Evolutionary conservation across 2,797 vertebrate genomes (phyloP).

Genomic region (Sardinella longiceps): DNA sequence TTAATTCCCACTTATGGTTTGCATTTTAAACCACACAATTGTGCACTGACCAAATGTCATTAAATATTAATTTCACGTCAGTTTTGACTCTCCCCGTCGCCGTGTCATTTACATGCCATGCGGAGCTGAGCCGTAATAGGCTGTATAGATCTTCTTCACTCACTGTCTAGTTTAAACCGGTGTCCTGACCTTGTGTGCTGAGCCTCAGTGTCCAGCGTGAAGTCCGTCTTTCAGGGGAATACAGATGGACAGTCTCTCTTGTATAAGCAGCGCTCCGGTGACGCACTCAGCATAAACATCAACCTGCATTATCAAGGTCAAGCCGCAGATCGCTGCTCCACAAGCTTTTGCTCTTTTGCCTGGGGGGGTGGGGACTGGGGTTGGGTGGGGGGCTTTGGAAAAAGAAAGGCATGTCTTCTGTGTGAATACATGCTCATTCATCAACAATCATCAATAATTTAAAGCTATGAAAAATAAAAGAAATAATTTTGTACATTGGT

Average conservation of each 20-base stretch:
- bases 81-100: not conserved
- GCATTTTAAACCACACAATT: not conserved
- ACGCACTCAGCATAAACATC: slow-evolving; percentile 11
- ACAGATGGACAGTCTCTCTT: not conserved
- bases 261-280: not conserved
- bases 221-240: not conserved
- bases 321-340: not conserved
- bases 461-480: too few relatives aligned
- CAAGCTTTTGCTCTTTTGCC: not conserved
- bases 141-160: not conserved
- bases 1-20: not conserved
- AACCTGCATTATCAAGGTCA: slow-evolving; percentile 20
- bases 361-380: too few relatives aligned
- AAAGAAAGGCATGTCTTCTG: not conserved
- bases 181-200: not conserved
- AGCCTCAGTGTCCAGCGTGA: not conserved
- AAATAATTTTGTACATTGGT: too few relatives aligned
- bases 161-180: not conserved
- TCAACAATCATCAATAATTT: not conserved
- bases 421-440: too few relatives aligned
- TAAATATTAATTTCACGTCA: not conserved
- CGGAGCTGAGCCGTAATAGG: not conserved
- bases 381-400: not conserved
- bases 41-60: not conserved
- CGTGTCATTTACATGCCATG: not conserved